phyloP scores from a whole-genome alignment of 2,888 invertebrate genomes.

The Pseudococcus viburni region DNA sequence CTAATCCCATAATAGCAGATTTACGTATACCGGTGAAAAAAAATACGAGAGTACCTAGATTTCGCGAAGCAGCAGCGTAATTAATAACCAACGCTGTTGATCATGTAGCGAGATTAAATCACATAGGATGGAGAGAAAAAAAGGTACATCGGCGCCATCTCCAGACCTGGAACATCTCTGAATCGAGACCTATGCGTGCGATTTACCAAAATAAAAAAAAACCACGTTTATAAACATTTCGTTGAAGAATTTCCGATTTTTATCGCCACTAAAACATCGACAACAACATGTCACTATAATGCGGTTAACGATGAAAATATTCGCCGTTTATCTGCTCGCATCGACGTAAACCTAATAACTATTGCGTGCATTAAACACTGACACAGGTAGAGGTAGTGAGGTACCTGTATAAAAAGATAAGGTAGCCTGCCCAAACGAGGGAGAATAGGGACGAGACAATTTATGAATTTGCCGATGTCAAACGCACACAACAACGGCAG shows the following conservation, averaged over 20 bases:
- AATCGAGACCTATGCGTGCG: neutral
- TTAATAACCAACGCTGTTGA: neutral
- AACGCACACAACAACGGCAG: neutral
- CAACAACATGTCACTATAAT: neutral
- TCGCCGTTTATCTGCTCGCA: neutral
- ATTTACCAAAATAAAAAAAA: neutral
- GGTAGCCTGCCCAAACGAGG: neutral
- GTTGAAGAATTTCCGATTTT: conserved; percentile 2
- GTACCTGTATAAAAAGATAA: neutral
- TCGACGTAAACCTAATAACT: neutral
- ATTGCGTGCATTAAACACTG: neutral
- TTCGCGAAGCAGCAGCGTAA: neutral
- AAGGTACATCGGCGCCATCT: neutral
- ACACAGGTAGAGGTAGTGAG: neutral
- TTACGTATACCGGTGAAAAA: neutral
- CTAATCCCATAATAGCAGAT: neutral
- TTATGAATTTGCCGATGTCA: conserved; percentile 13
- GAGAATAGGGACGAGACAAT: neutral
- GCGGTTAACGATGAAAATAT: conserved; percentile 17
- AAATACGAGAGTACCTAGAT: neutral
- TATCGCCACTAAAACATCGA: neutral
- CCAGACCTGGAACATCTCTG: neutral
- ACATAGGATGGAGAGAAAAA: neutral
- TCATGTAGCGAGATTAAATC: neutral
- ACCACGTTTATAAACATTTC: neutral